Evolutionary conservation across 2,888 invertebrate species (phyloP), one percentile per base, ranked within the genome.

Genomic region (Lacanobia wlatinum): DNA sequence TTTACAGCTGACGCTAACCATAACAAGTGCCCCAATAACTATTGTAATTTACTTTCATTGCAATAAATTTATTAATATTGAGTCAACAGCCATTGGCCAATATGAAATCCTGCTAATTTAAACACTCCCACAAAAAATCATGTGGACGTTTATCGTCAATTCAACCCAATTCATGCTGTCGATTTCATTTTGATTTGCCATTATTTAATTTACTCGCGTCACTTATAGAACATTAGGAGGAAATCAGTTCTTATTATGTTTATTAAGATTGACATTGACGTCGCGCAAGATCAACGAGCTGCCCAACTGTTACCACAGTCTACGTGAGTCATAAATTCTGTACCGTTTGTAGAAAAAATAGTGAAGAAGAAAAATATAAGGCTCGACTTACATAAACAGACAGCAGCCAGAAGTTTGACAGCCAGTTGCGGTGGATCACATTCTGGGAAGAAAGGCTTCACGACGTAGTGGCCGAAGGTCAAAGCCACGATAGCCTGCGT

Each of bases 381-480:
- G 52, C 38, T 18, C 55, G 79, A 97, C 98, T 98, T 96, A 98
- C 98, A 97, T 82, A 98, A 96, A 90, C 98, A 98, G 48, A 97
- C 97, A 58, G 98, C 98, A 9, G 99, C 99, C 70, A 99, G 94
- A 6, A 99, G 94, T 87, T 98, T 97, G 0, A 98, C 97, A 0
- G 98, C 98, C 82, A 96, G 94, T 78, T 97, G 97, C 0, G 99
- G 99, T 40, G 98, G 97, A 21, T 97, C 96, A 88, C 98, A 98
- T 78, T 97, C 97, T 55, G 97, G 97, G 91, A 98, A 98, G 92
- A 99, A 97, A 8, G 99, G 98, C 89, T 98, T 98, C 61, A 98
- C 97, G 7, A 98, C 97, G 92, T 99, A 99, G 87, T 98, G 97
- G 46, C 99, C 98, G 92, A 99, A 99, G 12, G 99, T 99, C 61